Evolutionary conservation across 1,140 invertebrate genomes (phyloP), one percentile per base, ranked within the genome.

Genomic region (Scylla paramamosain): DNA sequence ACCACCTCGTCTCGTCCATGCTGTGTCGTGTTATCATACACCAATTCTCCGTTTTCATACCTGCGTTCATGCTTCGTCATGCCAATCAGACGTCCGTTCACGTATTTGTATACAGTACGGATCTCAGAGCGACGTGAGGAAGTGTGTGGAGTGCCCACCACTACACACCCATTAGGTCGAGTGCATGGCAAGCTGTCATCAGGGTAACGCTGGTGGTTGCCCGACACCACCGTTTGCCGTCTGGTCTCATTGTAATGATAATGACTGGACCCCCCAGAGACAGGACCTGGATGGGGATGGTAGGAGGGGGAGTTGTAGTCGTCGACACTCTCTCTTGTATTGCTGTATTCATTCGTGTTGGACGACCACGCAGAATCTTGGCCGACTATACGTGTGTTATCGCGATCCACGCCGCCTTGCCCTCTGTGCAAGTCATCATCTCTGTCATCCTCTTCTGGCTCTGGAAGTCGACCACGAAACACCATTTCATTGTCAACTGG

Each of bases 231-330:
- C 7, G 94, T 87, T 25, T 77, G 91, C 6, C 48, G 32, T 10
- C 84, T 32, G 31, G 91, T 92, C 31, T 92, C 94, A n/a, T 95
- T 95, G 52, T 95, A 95, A 0, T 92, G 91, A 45, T 95, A 89
- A 28, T 45, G 87, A 4, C 31, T 87, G 4, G 94, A 88, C 4
- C 91, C 91, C 20, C 7, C 32, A 6, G 48, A 7, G 28, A 20
- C 48, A 4, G 94, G 94, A 31, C 46, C 31, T 46, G 28, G 46
- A 46, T 84, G 94, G 31, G 48, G 59, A 32, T 31, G 84, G 39
- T 67, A 4, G 20, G 67, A 25, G 25, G 8, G 67, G 20, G 67
- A 77, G 67, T 12, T 77, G 52, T 59, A 20, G 16, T 59, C 10
- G 12, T 12, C 52, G 52, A 59, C 52, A 59, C 16, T 59, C 52